phyloP scores from a whole-genome alignment of 1,140 invertebrate species.

The Scaptomyza hsui region DNA sequence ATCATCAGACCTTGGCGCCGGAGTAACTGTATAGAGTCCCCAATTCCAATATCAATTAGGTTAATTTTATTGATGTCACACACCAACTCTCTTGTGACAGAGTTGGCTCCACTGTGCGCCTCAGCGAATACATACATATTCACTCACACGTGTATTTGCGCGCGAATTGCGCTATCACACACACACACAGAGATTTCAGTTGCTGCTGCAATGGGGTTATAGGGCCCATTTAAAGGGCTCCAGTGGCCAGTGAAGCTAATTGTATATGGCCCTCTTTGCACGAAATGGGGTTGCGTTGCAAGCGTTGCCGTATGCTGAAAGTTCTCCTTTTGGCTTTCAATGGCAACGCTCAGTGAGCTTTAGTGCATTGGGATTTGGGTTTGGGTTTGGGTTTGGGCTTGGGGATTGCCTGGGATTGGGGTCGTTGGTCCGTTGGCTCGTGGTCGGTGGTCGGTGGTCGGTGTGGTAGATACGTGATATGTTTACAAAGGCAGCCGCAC shows the following conservation, averaged over 20 bases:
- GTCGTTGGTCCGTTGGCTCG: slow-evolving; percentile 37
- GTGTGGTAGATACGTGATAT: slow-evolving; percentile 39
- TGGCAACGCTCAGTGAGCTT: slow-evolving; percentile 43
- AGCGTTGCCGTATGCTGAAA: background rate
- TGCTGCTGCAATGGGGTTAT: slow-evolving; percentile 61
- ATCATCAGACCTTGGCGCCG: no score
- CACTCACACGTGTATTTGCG: slow-evolving; percentile 44
- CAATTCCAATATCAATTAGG: no score
- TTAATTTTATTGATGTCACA: no score
- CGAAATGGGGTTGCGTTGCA: slow-evolving; percentile 58
- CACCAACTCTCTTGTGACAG: no score
- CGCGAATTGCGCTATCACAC: slow-evolving; percentile 27
- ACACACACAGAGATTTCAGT: slow-evolving; percentile 12
- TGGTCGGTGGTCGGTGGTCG: slow-evolving; percentile 6
- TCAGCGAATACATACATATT: slow-evolving; percentile 5
- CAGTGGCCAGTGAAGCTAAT: slow-evolving; percentile 74
- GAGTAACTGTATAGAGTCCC: no score
- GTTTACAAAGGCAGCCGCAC: slow-evolving; percentile 30
- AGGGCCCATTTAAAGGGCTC: slow-evolving; percentile 62
- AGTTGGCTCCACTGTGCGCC: slow-evolving; percentile 39
- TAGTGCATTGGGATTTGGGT: slow-evolving; percentile 20
- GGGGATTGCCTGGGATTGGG: slow-evolving; percentile 32
- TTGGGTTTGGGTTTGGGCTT: background rate
- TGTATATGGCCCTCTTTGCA: slow-evolving; percentile 52
- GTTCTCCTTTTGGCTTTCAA: slow-evolving; percentile 41